Evolutionary conservation across 2,888 invertebrate species (phyloP), one percentile per base, ranked within the genome.

Genomic region (Erebia ligea): DNA sequence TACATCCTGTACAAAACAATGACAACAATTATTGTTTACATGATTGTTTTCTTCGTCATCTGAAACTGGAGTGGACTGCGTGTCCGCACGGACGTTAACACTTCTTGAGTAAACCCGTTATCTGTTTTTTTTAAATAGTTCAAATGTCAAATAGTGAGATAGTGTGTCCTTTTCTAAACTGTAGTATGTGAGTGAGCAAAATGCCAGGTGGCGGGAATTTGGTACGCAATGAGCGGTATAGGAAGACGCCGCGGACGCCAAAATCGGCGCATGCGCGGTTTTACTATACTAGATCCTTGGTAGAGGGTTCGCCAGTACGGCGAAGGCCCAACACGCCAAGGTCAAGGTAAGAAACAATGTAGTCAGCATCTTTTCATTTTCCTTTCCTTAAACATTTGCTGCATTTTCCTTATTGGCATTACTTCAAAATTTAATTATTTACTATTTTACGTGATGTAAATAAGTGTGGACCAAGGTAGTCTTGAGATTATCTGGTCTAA

Each of bases 21-120:
- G 80, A 82, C 80, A 86, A 86, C 85, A 90, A 88, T 86, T 87
- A 89, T 90, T 91, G 92, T 91, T 91, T 89, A 88, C 87, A 81
- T 80, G 82, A 84, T 86, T 89, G 87, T 86, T 86, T 83, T 86
- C 85, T 87, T 87, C 80, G 88, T 86, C 88, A 88, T 82, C 79
- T 82, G 86, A 85, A 87, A 82, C 83, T 70, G 40, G 21, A 54
- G 59, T 8, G 50, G 72, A 40, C 56, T 56, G 70, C 76, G 79
- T 79, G 77, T 72, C 73, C 73, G 78, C 76, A 76, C 80, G 82
- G 82, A 81, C 85, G 86, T 81, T 84, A 86, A 82, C 85, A 70
- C 72, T 70, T 76, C 72, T 75, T 74, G 78, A 76, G 77, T 73
- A 78, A 70, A 74, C 75, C 71, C 68, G 75, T 75, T 64, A 73